A percentile compares a stretch with the other conserved stretches of the same genome.
Evolutionary conservation across 2,113 vertebrate species (phyloP).

Genomic region (Archilochus colubris): DNA sequence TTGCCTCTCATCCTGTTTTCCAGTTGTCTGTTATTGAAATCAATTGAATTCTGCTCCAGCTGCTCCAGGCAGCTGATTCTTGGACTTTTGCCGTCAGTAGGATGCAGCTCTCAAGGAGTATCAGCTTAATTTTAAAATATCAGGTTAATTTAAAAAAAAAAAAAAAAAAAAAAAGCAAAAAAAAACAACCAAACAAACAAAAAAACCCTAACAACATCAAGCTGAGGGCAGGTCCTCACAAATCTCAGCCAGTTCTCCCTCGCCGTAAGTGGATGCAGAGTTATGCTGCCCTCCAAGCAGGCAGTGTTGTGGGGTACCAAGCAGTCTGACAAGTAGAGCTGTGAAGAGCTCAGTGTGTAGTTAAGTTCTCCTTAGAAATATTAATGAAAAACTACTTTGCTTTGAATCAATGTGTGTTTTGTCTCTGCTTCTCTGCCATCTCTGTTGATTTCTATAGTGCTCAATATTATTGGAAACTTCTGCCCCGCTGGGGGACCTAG

Average conservation of each 20-base stretch:
- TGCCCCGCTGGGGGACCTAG: neutral
- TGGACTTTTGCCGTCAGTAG: neutral
- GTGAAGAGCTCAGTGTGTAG: slow-evolving; percentile 47
- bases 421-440: slow-evolving; percentile 32
- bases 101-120: neutral
- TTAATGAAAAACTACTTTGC: slow-evolving; percentile 67
- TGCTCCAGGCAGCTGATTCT: neutral
- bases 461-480: neutral
- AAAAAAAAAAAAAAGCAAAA: neutral
- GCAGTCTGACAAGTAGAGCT: slow-evolving; percentile 34
- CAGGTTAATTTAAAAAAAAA: neutral
- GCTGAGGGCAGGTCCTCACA: neutral
- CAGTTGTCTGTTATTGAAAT: neutral
- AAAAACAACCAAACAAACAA: neutral
- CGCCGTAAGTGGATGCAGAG: neutral
- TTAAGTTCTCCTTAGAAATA: slow-evolving; percentile 52
- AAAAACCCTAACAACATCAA: neutral
- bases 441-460: neutral
- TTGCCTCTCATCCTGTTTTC: neutral
- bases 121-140: neutral
- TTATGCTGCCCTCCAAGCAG: neutral
- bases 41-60: neutral
- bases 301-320: slow-evolving; percentile 14
- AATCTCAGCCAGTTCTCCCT: neutral
- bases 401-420: slow-evolving; percentile 53